A percentile compares a stretch with the other conserved stretches of the same genome.
phyloP scores from a whole-genome alignment of 2,888 invertebrate species.

The Gandaritis pyraliata region DNA sequence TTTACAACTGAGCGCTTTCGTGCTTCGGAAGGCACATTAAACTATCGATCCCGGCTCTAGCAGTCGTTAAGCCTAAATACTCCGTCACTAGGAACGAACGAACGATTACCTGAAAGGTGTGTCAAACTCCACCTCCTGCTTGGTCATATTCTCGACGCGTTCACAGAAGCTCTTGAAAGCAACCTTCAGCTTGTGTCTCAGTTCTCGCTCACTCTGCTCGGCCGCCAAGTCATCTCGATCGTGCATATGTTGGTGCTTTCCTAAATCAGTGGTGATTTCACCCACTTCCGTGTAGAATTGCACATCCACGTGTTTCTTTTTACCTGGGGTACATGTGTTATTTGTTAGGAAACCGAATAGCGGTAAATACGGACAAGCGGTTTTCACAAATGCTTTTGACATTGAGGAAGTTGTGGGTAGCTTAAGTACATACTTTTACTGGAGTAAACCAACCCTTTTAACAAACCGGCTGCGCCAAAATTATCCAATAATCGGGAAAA shows the following conservation, averaged over 20 bases:
- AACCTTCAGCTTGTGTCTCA: constrained; percentile 97
- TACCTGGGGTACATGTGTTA: constrained; percentile 67
- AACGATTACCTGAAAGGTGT: constrained; percentile 93
- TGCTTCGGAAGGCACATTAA: too few species aligned
- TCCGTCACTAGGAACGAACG: too few species aligned
- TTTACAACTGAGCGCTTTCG: too few species aligned
- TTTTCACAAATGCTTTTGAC: too few species aligned
- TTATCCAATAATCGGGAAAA: neutral
- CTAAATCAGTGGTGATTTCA: constrained; percentile 99
- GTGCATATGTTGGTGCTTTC: constrained; percentile 99
- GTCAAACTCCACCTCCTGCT: constrained; percentile 99
- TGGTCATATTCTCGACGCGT: constrained; percentile 97
- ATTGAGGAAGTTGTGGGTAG: too few species aligned
- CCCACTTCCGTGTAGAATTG: constrained; percentile 99
- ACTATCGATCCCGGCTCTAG: too few species aligned
- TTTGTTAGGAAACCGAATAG: too few species aligned
- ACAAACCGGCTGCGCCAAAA: too few species aligned
- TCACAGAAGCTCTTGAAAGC: constrained; percentile 99
- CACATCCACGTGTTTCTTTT: constrained; percentile 99
- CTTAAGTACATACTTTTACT: too few species aligned
- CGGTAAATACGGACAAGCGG: too few species aligned
- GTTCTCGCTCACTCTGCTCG: constrained; percentile 98
- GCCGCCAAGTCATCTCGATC: constrained; percentile 99
- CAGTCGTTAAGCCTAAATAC: too few species aligned
- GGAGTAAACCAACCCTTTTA: too few species aligned